phyloP scores from a whole-genome alignment of 2,888 invertebrate species.

The Heliconius hortense region DNA sequence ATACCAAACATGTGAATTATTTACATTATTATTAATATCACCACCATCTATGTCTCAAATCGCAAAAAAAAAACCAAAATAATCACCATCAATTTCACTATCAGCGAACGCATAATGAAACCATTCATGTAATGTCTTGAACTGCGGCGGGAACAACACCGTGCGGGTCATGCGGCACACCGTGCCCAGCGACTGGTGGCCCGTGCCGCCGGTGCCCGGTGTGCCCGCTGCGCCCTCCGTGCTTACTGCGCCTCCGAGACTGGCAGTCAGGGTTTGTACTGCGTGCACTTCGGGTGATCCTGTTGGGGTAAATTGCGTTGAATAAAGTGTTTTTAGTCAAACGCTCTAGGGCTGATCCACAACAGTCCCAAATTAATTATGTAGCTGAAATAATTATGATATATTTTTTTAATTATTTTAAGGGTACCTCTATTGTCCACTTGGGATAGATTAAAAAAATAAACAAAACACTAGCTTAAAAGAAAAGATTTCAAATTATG shows the following conservation, averaged over 20 bases:
- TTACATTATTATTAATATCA: too few relatives aligned
- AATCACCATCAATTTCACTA: conserved; percentile 94
- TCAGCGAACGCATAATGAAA: conserved; percentile 98
- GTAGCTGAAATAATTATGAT: too few relatives aligned
- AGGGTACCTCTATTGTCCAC: too few relatives aligned
- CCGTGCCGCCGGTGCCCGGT: conserved; percentile 84
- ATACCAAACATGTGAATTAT: too few relatives aligned
- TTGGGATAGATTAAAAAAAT: too few relatives aligned
- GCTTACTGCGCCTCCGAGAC: conserved; percentile 85
- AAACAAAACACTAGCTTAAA: too few relatives aligned
- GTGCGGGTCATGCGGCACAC: conserved; percentile 96
- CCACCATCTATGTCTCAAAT: neutral
- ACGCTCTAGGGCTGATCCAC: too few relatives aligned
- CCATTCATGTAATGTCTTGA: conserved; percentile 97
- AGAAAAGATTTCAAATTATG: too few relatives aligned
- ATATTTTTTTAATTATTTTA: too few relatives aligned
- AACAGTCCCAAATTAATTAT: too few relatives aligned
- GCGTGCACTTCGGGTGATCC: conserved; percentile 87
- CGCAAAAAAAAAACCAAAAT: neutral
- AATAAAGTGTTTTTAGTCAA: neutral
- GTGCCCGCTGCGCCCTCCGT: conserved; percentile 67
- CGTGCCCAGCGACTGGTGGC: conserved; percentile 95
- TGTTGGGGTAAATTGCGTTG: conserved; percentile 41
- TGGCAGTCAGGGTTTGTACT: conserved; percentile 94
- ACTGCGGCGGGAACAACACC: conserved; percentile 96